Conservation (phyloP, 1,140 invertebrate species). For the Orchesella cincta region DNA sequence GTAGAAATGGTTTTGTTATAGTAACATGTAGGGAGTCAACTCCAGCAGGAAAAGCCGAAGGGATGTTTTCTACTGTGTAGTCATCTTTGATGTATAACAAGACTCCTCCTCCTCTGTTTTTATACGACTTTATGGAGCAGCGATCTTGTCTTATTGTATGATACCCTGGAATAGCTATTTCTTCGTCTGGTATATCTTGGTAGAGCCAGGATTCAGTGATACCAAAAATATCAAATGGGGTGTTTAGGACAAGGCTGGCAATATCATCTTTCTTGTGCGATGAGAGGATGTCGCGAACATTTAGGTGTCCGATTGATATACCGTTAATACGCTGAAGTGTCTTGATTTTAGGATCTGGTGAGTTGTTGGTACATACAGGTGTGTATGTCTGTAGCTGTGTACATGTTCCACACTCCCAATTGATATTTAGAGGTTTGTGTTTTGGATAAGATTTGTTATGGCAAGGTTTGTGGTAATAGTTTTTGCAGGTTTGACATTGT, state of each 20-base stretch:
- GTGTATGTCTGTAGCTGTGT: too few relatives aligned
- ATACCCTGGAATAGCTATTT: neutral
- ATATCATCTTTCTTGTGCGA: neutral
- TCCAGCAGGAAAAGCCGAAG: neutral
- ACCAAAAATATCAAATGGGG: neutral
- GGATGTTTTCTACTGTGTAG: neutral
- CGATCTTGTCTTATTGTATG: neutral
- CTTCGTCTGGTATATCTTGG: neutral
- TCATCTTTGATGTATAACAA: constrained; percentile 4
- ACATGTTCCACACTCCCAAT: too few relatives aligned
- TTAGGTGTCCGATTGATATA: neutral
- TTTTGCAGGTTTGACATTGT: too few relatives aligned
- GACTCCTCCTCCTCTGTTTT: neutral
- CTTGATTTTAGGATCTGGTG: too few relatives aligned
- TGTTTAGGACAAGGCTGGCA: neutral
- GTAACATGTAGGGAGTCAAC: neutral
- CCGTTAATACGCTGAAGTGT: too few relatives aligned
- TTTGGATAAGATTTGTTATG: too few relatives aligned
- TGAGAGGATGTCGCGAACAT: neutral
- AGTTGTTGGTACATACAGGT: too few relatives aligned
- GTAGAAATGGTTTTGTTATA: neutral
- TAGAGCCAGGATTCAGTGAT: neutral
- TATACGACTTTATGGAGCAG: neutral
- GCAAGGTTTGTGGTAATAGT: too few relatives aligned
- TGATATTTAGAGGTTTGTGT: too few relatives aligned